Evolutionary conservation across 2,888 invertebrate species (phyloP).

Genomic region (Epistrophella euchroma): DNA sequence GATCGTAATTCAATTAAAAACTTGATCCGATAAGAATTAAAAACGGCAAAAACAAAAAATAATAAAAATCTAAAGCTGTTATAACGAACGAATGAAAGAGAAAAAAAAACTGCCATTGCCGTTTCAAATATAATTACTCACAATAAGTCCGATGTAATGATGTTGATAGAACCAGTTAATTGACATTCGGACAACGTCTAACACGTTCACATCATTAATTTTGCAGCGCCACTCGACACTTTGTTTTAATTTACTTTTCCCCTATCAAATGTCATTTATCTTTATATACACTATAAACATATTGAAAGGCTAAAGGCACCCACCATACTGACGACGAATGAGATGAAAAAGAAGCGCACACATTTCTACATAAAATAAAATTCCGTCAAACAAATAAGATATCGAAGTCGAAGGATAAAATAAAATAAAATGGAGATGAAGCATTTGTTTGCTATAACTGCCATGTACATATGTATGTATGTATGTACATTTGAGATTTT

Average conservation of each 20-base stretch:
- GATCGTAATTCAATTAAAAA: slow-evolving; percentile 22
- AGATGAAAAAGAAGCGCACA: slow-evolving; percentile 14
- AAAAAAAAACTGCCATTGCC: slow-evolving; percentile 14
- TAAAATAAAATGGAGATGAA: slow-evolving; percentile 2
- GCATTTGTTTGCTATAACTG: slow-evolving; percentile 22
- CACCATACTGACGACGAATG: neutral
- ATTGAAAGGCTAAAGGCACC: slow-evolving; percentile 10
- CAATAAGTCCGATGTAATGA: slow-evolving; percentile 59
- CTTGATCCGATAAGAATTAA: neutral
- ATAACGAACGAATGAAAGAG: neutral
- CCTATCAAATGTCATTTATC: slow-evolving; percentile 66
- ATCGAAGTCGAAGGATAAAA: slow-evolving; percentile 10
- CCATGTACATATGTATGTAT: slow-evolving; percentile 15
- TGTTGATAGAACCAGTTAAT: slow-evolving; percentile 52
- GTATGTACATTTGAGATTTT: slow-evolving; percentile 34
- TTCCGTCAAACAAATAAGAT: slow-evolving; percentile 39
- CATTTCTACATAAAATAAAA: slow-evolving; percentile 43
- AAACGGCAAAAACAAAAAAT: neutral
- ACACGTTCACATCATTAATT: slow-evolving; percentile 73
- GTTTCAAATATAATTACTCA: slow-evolving; percentile 46
- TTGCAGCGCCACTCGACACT: slow-evolving; percentile 71
- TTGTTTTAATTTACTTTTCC: slow-evolving; percentile 69
- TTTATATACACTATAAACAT: slow-evolving; percentile 13
- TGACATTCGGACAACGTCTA: slow-evolving; percentile 71
- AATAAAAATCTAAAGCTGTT: neutral